phyloP scores from a whole-genome alignment of 2,888 invertebrate genomes.

The Xestia xanthographa region DNA sequence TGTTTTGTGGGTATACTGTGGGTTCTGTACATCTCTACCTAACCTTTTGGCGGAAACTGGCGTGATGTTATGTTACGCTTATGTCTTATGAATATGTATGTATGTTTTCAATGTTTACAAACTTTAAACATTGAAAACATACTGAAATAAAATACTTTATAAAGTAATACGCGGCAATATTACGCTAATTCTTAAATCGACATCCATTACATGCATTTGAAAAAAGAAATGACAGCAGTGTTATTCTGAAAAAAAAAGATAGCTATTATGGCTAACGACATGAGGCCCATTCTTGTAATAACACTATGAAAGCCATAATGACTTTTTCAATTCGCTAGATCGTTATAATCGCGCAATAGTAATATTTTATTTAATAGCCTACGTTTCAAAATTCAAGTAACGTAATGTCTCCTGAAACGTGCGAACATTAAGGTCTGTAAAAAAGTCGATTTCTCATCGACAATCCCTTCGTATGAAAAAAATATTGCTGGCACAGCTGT shows the following conservation, averaged over 20 bases:
- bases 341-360: slow-evolving; percentile 25
- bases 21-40: neutral
- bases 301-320: slow-evolving; percentile 24
- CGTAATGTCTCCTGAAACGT: slow-evolving; percentile 16
- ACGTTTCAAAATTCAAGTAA: slow-evolving; percentile 20
- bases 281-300: slow-evolving; percentile 42
- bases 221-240: neutral
- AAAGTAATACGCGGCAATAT: neutral
- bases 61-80: neutral
- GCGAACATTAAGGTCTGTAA: slow-evolving; percentile 40
- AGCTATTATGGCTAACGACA: slow-evolving; percentile 16
- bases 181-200: neutral
- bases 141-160: neutral
- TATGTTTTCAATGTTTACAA: no score
- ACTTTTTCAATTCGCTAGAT: slow-evolving; percentile 42
- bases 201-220: neutral
- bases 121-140: neutral
- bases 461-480: slow-evolving; percentile 30
- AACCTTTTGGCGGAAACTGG: neutral
- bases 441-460: slow-evolving; percentile 42
- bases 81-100: no score
- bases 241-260: slow-evolving; percentile 21
- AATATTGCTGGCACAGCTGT: slow-evolving; percentile 50
- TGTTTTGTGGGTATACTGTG: neutral
- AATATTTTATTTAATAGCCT: slow-evolving; percentile 38